Evolutionary conservation across 2,113 vertebrate genomes (phyloP), one percentile per base, ranked within the genome.

Genomic region (Herpailurus yagouaroundi): DNA sequence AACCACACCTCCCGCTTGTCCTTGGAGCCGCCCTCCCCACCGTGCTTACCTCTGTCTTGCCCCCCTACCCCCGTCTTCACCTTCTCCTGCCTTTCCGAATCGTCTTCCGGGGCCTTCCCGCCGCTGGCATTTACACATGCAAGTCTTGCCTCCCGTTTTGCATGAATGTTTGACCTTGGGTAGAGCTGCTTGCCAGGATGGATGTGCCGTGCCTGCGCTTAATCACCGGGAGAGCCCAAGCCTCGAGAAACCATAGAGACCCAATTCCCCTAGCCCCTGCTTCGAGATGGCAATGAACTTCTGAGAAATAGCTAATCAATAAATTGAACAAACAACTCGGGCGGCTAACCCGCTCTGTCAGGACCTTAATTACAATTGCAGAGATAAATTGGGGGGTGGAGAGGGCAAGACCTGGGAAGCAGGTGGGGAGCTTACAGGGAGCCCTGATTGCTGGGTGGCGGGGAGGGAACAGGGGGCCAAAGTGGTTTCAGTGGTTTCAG

Each of bases 281-380:
- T 97, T 98, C 95, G 85, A 96, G 97, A 98, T 97, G 98, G 98
- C 98, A 99, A 99, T 98, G 98, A 98, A 98, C 98, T 99, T 98
- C 98, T 98, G 98, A 99, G 98, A 98, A 98, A 98, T 97, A 98
- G 98, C 98, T 98, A 98, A 99, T 99, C 98, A 98, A 99, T 99
- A 98, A 97, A 98, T 97, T 98, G 99, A 99, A 98, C 98, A 98
- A 98, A 98, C 98, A 98, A 96, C 97, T 95, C 91, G 45, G 97
- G 98, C 98, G 97, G 98, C 98, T 95, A 96, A 97, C 97, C 97
- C 97, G 98, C 97, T 98, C 98, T 96, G 89, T 97, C 92, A 95
- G 98, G 96, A 85, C 98, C 98, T 98, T 98, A 98, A 98, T 98
- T 98, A 98, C 97, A 98, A 97, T 94, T 97, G 98, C 98, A 98